These are phyloP conservation scores for Hylomyscus alleni DNA, from an alignment of 2,797 vertebrate species.

Conservation along the genomic window DNA sequence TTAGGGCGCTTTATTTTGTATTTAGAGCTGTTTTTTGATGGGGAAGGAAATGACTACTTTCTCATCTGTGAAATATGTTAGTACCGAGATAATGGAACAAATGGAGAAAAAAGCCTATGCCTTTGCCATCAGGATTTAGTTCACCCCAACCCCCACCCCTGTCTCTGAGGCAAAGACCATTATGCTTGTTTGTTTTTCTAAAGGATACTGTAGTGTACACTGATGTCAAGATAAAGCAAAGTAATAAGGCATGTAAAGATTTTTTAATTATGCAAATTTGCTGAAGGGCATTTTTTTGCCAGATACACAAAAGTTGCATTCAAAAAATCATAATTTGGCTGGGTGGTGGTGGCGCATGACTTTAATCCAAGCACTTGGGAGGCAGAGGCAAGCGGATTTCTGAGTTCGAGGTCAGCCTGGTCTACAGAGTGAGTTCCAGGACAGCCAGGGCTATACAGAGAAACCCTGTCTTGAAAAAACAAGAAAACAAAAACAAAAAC, in stretches of 20 bases:
- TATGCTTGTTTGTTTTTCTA: neutral
- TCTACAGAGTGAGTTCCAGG: too few species aligned
- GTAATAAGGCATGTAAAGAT: slow-evolving; percentile 4
- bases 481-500: too few species aligned
- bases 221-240: neutral
- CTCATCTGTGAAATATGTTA: neutral
- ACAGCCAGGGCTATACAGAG: too few species aligned
- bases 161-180: neutral
- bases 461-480: too few species aligned
- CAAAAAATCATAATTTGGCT: neutral
- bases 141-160: neutral
- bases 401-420: too few species aligned
- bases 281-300: neutral
- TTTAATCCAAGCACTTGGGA: too few species aligned
- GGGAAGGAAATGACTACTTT: slow-evolving; percentile 28
- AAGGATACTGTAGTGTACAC: slow-evolving; percentile 13
- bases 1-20: neutral
- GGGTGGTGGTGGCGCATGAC: too few species aligned
- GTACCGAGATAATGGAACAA: neutral
- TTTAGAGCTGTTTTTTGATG: slow-evolving; percentile 25
- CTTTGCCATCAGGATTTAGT: neutral
- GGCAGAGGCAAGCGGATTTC: too few species aligned
- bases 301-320: neutral
- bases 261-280: slow-evolving; percentile 12
- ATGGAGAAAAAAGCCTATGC: neutral